These are phyloP conservation scores for Uropetala carovei DNA, from an alignment of 2,888 invertebrate species.

Conservation along the genomic window DNA sequence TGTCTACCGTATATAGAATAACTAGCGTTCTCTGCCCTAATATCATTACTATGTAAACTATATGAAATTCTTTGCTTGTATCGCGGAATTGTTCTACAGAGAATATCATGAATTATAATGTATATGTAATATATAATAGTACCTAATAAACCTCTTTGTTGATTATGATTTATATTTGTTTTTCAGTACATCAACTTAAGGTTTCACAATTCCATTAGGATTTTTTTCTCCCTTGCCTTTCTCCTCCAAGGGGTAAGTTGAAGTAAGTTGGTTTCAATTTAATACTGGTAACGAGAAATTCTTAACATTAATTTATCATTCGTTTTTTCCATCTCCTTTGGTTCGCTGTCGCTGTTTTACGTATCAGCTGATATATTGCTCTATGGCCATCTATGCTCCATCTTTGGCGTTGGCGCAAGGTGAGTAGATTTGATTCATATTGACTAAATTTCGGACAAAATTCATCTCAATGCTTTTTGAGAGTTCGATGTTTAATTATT, in stretches of 20 bases:
- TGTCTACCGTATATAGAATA: no score
- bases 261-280: no score
- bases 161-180: not conserved
- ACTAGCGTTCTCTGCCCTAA: no score
- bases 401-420: not conserved
- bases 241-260: conserved; percentile 39
- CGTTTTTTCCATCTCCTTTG: not conserved
- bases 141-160: no score
- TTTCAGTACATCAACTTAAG: conserved; percentile 16
- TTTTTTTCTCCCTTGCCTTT: not conserved
- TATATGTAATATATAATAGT: no score
- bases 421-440: not conserved
- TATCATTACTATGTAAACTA: no score
- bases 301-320: not conserved
- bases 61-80: no score
- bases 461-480: no score
- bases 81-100: no score
- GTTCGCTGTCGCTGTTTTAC: not conserved
- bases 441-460: not conserved
- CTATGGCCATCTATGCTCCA: not conserved
- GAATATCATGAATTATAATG: no score
- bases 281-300: not conserved
- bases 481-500: no score
- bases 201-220: conserved; percentile 15
- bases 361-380: not conserved